Evolutionary conservation across 2,113 vertebrate genomes (phyloP), one percentile per base, ranked within the genome.

Genomic region (Epinephelus lanceolatus): DNA sequence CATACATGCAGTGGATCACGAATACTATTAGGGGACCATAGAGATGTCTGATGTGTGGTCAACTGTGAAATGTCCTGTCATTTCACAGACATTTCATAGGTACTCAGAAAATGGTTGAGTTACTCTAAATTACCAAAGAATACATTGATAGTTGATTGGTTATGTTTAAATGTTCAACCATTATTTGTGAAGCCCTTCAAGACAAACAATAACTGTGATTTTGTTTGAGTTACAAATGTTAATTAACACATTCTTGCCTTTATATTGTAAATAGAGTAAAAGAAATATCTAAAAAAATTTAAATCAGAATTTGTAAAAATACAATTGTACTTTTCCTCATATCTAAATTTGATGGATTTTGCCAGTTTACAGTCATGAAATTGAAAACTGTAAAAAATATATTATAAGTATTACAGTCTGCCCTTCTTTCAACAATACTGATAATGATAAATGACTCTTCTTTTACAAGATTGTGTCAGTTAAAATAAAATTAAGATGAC

Each of bases 401-500:
- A n/a, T n/a, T n/a, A n/a, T n/a, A 30, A 25, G 45, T 25, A 17
- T 25, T 5, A 23, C 4, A 65, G 5, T 47, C 63, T 49, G 42
- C 49, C 11, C 45, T 47, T 47, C 45, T 47, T 17, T 17, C 14
- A 51, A 17, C 14, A 51, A 11, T 49, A 12, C 47, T 49, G 12
- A 51, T 5, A 5, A 51, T 49, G 14, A 14, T 14, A 10, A 47
- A 10, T 40, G 37, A 42, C 40, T 42, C 7, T 42, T 42, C 30
- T 42, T 9, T 10, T 1, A 42, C 40, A 42, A 42, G 40, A 42
- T 42, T 42, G 40, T 42, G 61, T 42, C 17, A 42, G 33, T 42
- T 63, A 6, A 15, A 65, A 65, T 65, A 45, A 65, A 65, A 65
- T 65, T 37, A 65, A 65, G 62, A 65, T 51, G 17, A 51, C 49